Percentiles rank a stretch among this genome's conserved stretches.
These are phyloP conservation scores for Antitype chi DNA, from an alignment of 2,888 invertebrate species.

Conservation along the genomic window DNA sequence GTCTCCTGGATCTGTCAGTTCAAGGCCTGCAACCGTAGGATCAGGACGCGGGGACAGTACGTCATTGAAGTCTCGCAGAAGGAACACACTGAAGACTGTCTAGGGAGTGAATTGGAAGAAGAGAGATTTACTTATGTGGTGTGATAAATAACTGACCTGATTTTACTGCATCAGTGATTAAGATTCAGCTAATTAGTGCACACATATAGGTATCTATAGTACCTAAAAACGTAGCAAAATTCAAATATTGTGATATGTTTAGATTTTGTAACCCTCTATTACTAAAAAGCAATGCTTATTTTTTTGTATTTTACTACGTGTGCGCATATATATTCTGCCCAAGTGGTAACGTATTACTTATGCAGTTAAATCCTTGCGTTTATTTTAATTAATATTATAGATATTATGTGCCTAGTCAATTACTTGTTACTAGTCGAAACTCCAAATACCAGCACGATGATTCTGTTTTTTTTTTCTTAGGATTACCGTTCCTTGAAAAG, in stretches of 20 bases:
- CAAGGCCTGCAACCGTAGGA: slow-evolving; percentile 57
- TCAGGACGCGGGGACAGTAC: slow-evolving; percentile 58
- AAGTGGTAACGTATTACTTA: neutral
- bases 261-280: neutral
- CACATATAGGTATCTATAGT: neutral
- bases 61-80: slow-evolving; percentile 44
- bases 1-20: slow-evolving; percentile 66
- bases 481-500: neutral
- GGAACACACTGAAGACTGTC: slow-evolving; percentile 34
- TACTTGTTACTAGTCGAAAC: neutral
- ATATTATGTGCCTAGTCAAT: slow-evolving; percentile 12
- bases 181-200: neutral
- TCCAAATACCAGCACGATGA: neutral
- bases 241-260: neutral
- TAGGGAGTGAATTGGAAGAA: slow-evolving; percentile 7
- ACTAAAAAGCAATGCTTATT: neutral
- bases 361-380: slow-evolving; percentile 4
- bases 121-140: neutral
- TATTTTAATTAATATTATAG: neutral
- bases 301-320: neutral
- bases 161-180: neutral
- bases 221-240: neutral
- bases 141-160: neutral
- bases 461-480: neutral
- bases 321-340: neutral